These are phyloP conservation scores for Hofmannophila pseudospretella DNA, from an alignment of 2,888 invertebrate genomes.

Conservation along the genomic window DNA sequence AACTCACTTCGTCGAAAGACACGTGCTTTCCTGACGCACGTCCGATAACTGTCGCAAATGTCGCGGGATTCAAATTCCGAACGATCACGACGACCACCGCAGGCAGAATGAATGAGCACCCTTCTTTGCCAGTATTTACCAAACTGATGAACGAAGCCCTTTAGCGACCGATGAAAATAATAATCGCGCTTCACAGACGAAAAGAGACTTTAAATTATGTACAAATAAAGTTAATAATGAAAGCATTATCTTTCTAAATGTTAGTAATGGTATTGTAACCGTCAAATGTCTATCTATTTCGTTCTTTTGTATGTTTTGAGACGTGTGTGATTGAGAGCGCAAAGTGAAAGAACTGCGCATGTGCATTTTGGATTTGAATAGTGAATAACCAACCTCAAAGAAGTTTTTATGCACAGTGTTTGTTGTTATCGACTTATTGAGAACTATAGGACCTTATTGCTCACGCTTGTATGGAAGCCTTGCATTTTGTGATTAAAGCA, in stretches of 20 bases:
- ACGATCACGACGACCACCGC: slow-evolving; percentile 34
- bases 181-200: slow-evolving; percentile 27
- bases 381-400: slow-evolving; percentile 44
- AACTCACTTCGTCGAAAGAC: slow-evolving; percentile 33
- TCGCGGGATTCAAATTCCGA: slow-evolving; percentile 14
- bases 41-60: slow-evolving; percentile 9
- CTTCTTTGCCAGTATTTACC: slow-evolving; percentile 27
- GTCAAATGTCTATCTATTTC: slow-evolving; percentile 38
- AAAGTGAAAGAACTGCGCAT: slow-evolving; percentile 42
- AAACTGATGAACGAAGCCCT: slow-evolving; percentile 36
- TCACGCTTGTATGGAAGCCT: too few relatives aligned
- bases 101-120: slow-evolving; percentile 34
- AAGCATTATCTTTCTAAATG: slow-evolving; percentile 15
- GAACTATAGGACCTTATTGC: too few relatives aligned
- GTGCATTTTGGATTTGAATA: slow-evolving; percentile 29
- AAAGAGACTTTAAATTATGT: slow-evolving; percentile 26
- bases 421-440: slow-evolving; percentile 38
- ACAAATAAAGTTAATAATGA: slow-evolving; percentile 24
- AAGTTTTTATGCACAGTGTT: slow-evolving; percentile 47
- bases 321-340: slow-evolving; percentile 32
- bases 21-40: slow-evolving; percentile 27
- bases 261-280: slow-evolving; percentile 42
- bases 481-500: too few relatives aligned
- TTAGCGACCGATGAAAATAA: slow-evolving; percentile 46
- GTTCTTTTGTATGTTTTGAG: slow-evolving; percentile 28